A percentile compares a stretch with the other conserved stretches of the same genome.
phyloP scores from a whole-genome alignment of 1,140 invertebrate genomes.

The Rhysida immarginata region DNA sequence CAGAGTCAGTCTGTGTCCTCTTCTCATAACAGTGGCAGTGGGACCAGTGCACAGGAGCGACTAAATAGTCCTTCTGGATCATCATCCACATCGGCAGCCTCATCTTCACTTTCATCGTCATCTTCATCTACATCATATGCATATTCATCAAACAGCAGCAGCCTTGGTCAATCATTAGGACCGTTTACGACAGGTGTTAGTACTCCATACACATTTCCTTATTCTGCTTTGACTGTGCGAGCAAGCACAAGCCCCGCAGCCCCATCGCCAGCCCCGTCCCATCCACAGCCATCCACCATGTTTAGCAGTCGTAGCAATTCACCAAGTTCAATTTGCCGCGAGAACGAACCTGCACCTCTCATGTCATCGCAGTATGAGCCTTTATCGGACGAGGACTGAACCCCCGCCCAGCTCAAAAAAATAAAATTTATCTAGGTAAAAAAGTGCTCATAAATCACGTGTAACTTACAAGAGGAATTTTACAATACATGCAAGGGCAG shows the following conservation, averaged over 20 bases:
- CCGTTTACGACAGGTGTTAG: conserved; percentile 13
- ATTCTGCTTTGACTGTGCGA: conserved; percentile 40
- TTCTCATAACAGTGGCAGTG: conserved; percentile 16
- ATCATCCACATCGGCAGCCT: not conserved
- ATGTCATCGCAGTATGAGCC: conserved; percentile 72
- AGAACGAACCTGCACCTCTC: conserved; percentile 53
- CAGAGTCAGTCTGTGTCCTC: conserved; percentile 18
- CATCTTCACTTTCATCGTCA: conserved; percentile 4
- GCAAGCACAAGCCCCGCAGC: conserved; percentile 24
- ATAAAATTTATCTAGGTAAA: too few species aligned
- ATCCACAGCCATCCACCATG: conserved; percentile 15
- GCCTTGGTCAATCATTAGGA: conserved; percentile 9
- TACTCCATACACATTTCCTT: conserved; percentile 40
- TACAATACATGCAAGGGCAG: not conserved
- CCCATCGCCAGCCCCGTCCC: conserved; percentile 27
- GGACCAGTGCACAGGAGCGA: conserved; percentile 12
- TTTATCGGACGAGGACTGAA: conserved; percentile 66
- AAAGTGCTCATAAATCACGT: not conserved
- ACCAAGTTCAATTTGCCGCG: conserved; percentile 12
- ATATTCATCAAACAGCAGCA: too few species aligned
- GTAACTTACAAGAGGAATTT: not conserved
- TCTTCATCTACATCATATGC: conserved; percentile 17
- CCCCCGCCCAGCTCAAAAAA: too few species aligned
- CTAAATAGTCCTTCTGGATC: not conserved
- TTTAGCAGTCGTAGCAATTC: conserved; percentile 14